Evolutionary conservation across 2,113 vertebrate genomes (phyloP).

Genomic region (Anarrhichthys ocellatus): DNA sequence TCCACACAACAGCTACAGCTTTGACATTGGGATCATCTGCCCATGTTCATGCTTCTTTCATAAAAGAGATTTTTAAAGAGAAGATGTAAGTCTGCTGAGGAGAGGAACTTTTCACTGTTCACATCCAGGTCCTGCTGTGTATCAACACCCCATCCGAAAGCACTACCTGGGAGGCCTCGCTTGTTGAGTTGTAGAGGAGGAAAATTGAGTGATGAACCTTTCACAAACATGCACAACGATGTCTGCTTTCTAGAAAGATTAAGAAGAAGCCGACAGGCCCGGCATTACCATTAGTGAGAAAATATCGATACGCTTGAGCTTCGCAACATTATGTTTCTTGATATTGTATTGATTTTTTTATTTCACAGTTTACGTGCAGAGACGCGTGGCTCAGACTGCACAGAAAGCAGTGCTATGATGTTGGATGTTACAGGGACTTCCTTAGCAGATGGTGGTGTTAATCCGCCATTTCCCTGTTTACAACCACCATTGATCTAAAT

Average conservation of each 20-base stretch:
- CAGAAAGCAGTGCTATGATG: too few species aligned
- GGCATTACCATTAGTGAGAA: neutral
- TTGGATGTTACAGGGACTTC: too few species aligned
- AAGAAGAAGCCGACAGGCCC: neutral
- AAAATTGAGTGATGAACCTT: neutral
- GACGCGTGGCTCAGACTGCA: too few species aligned
- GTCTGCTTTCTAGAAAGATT: neutral
- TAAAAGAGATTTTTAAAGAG: neutral
- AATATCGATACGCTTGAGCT: neutral
- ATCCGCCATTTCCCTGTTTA: constrained; percentile 39
- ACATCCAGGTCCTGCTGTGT: neutral
- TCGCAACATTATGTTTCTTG: neutral
- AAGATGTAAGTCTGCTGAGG: neutral
- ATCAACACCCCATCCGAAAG: neutral
- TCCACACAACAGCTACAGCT: neutral
- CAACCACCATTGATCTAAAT: constrained; percentile 18
- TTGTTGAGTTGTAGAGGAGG: neutral
- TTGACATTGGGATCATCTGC: neutral
- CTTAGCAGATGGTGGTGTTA: constrained; percentile 15
- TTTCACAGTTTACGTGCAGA: too few species aligned
- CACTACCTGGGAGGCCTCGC: neutral
- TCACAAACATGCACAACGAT: neutral
- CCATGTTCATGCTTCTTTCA: neutral
- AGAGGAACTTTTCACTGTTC: neutral
- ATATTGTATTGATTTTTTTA: too few species aligned